Percentiles rank a stretch among this genome's conserved stretches.
Conservation (phyloP, 1,140 invertebrate genomes). For the Oncopodura yosiiana region DNA sequence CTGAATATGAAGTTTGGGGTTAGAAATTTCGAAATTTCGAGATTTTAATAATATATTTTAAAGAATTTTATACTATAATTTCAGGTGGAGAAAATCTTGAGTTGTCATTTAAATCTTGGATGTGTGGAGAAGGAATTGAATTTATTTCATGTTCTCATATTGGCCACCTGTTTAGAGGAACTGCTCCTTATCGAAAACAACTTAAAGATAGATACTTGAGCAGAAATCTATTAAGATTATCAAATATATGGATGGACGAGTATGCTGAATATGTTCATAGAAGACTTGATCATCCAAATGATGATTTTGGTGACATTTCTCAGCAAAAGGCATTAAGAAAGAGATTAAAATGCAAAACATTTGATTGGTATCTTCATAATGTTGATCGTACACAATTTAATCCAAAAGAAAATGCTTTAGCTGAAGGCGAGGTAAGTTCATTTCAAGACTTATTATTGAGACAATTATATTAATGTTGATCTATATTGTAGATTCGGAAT, state of each 20-base stretch:
- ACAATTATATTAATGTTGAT: too few relatives aligned
- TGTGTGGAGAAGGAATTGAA: conserved; percentile 56
- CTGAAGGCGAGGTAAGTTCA: conserved; percentile 68
- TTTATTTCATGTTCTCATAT: conserved; percentile 57
- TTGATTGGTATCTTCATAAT: conserved; percentile 95
- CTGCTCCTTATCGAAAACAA: conserved; percentile 27
- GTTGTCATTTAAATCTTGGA: conserved; percentile 57
- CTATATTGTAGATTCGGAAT: too few relatives aligned
- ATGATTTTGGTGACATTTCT: conserved; percentile 66
- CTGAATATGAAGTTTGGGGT: conserved; percentile 56
- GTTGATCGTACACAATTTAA: conserved; percentile 95
- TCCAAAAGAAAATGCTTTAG: conserved; percentile 87
- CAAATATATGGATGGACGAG: conserved; percentile 52
- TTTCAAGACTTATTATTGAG: too few relatives aligned
- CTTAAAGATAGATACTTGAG: conserved; percentile 66
- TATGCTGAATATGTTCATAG: conserved; percentile 68
- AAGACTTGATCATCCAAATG: conserved; percentile 5
- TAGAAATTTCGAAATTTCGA: not conserved
- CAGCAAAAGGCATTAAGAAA: conserved; percentile 62
- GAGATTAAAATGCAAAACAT: conserved; percentile 83
- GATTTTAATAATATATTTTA: not conserved
- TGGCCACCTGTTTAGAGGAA: conserved; percentile 43
- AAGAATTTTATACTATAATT: too few relatives aligned
- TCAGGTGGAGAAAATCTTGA: conserved; percentile 54
- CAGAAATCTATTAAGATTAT: conserved; percentile 62